phyloP scores from a whole-genome alignment of 2,113 vertebrate species.

The Willisornis vidua region DNA sequence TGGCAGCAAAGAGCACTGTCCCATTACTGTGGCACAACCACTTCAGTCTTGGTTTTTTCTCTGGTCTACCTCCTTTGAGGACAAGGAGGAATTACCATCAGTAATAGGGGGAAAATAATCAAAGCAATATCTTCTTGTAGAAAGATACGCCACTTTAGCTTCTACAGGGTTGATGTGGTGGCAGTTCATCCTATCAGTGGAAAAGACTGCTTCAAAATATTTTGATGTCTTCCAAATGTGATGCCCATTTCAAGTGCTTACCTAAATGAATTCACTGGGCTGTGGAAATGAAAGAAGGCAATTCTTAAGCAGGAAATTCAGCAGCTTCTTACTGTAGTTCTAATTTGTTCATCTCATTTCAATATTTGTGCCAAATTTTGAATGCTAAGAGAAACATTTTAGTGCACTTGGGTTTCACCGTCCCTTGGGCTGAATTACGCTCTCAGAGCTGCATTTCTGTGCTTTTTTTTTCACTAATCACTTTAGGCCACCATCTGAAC shows the following conservation, averaged over 20 bases:
- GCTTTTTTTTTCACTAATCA: not conserved
- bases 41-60: not conserved
- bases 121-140: not conserved
- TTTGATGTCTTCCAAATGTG: not conserved
- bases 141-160: not conserved
- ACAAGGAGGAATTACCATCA: not conserved
- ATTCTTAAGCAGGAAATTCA: not conserved
- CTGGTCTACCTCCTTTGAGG: not conserved
- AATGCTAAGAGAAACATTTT: not conserved
- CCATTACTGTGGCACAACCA: not conserved
- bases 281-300: not conserved
- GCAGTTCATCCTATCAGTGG: not conserved
- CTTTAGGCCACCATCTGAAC: not conserved
- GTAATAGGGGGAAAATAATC: not conserved
- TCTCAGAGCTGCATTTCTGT: not conserved
- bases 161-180: not conserved
- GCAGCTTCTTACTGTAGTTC: not conserved
- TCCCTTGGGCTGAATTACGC: not conserved
- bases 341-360: not conserved
- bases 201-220: not conserved
- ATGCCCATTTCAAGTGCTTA: not conserved
- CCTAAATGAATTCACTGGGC: fast-evolving
- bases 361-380: not conserved
- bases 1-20: not conserved
- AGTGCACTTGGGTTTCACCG: not conserved